phyloP scores from a whole-genome alignment of 92 coral and sea anemone species.

The Siderastrea radians region DNA sequence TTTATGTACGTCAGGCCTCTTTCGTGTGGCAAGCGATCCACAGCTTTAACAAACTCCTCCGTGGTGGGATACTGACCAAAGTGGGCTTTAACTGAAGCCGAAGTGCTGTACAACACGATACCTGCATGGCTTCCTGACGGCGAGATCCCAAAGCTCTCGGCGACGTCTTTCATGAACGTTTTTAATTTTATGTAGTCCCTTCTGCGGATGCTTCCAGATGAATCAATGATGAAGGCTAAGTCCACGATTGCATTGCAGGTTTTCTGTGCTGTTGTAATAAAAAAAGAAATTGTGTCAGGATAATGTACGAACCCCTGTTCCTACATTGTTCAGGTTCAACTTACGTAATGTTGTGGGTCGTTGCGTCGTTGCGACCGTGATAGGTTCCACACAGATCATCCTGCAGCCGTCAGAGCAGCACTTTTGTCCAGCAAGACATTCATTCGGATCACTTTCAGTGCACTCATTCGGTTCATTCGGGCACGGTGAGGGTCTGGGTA shows the following conservation, averaged over 20 bases:
- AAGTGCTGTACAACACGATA: conserved; percentile 64
- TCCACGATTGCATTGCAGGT: conserved; percentile 57
- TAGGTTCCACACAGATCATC: conserved; percentile 64
- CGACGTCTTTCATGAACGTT: conserved; percentile 74
- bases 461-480: conserved; percentile 76
- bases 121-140: conserved; percentile 65
- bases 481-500: conserved; percentile 68
- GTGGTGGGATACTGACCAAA: conserved; percentile 53
- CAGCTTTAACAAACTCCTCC: conserved; percentile 47
- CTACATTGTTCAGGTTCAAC: neutral
- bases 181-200: conserved; percentile 73
- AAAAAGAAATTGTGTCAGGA: neutral
- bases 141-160: conserved; percentile 67
- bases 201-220: conserved; percentile 81
- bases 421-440: conserved; percentile 64
- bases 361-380: conserved; percentile 31
- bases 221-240: conserved; percentile 83
- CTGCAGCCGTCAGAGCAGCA: conserved; percentile 93
- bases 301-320: neutral
- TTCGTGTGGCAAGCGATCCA: conserved; percentile 53
- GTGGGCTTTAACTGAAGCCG: conserved; percentile 58
- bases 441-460: conserved; percentile 28
- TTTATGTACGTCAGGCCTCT: conserved; percentile 73
- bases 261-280: conserved; percentile 13
- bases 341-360: conserved; percentile 19